A percentile compares a stretch with the other conserved stretches of the same genome.
phyloP scores from a whole-genome alignment of 2,888 invertebrate species.

The Lepidonotus clava region DNA sequence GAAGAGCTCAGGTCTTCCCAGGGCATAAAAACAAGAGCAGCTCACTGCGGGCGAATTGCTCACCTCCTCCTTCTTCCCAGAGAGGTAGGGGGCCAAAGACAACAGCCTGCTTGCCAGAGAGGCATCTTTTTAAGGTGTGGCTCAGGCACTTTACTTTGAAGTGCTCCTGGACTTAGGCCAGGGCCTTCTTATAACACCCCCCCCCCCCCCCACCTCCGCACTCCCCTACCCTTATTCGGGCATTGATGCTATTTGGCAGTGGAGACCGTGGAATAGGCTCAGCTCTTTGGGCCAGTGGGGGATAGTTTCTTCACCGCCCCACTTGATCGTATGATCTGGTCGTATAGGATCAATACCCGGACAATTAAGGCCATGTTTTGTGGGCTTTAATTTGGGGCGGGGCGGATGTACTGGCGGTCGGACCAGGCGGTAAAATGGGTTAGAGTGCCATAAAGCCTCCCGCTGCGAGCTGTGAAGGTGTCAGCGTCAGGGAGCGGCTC shows the following conservation, averaged over 20 bases:
- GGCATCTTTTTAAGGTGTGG: not conserved
- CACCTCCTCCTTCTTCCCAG: no score
- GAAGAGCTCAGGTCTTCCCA: not conserved
- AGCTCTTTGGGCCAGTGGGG: not conserved
- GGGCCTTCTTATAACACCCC: not conserved
- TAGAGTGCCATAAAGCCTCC: not conserved
- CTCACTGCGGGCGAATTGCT: no score
- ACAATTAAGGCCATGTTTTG: not conserved
- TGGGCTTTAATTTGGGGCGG: not conserved
- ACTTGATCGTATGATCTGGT: not conserved
- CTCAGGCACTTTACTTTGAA: not conserved
- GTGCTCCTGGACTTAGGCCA: not conserved
- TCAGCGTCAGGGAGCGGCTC: no score
- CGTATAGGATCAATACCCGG: not conserved
- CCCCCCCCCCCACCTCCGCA: no score
- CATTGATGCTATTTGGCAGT: constrained; percentile 7
- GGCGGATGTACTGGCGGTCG: not conserved
- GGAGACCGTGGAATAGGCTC: not conserved
- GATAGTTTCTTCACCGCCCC: not conserved
- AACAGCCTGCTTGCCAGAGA: not conserved
- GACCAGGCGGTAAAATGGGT: not conserved
- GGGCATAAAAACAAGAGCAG: constrained; percentile 4
- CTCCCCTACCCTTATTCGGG: not conserved
- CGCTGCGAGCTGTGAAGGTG: not conserved
- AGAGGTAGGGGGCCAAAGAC: not conserved